These are phyloP conservation scores for Dolichoris vasculosae DNA, from an alignment of 1,140 invertebrate species.

Conservation along the genomic window DNA sequence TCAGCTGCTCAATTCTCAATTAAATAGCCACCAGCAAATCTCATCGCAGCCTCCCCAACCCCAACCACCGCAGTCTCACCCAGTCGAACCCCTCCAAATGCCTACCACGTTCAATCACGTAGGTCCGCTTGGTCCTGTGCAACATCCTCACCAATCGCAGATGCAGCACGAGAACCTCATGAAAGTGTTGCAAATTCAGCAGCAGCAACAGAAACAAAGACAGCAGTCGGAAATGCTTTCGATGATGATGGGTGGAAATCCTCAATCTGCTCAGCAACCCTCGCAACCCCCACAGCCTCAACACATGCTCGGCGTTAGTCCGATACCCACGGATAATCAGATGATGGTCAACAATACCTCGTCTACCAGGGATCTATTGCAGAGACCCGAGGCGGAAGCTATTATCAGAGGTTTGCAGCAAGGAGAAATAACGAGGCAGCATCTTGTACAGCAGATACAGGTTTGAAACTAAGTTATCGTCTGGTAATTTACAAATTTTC, in stretches of 20 bases:
- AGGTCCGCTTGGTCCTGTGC: constrained; percentile 69
- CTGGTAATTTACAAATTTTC: background rate
- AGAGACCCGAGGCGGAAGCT: constrained; percentile 83
- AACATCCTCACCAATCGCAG: constrained; percentile 72
- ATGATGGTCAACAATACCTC: constrained; percentile 75
- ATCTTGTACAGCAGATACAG: constrained; percentile 83
- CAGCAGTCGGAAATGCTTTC: constrained; percentile 68
- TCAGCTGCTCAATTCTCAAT: constrained; percentile 65
- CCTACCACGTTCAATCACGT: constrained; percentile 65
- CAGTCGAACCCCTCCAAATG: constrained; percentile 60
- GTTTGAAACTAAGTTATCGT: constrained; percentile 56
- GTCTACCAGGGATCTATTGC: constrained; percentile 78
- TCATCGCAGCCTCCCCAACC: constrained; percentile 56
- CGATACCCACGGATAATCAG: constrained; percentile 76
- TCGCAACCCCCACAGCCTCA: constrained; percentile 68
- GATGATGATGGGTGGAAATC: constrained; percentile 66
- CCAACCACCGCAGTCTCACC: constrained; percentile 45
- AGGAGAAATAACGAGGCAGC: constrained; percentile 83
- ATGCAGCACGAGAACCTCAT: constrained; percentile 75
- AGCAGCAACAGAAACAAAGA: constrained; percentile 59
- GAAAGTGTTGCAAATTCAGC: constrained; percentile 74
- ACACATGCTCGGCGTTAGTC: constrained; percentile 70
- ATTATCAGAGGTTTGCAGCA: constrained; percentile 83
- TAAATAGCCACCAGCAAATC: constrained; percentile 62
- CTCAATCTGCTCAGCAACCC: constrained; percentile 57